Evolutionary conservation across 1,140 invertebrate species (phyloP).

Genomic region (Leptinotarsa texana): DNA sequence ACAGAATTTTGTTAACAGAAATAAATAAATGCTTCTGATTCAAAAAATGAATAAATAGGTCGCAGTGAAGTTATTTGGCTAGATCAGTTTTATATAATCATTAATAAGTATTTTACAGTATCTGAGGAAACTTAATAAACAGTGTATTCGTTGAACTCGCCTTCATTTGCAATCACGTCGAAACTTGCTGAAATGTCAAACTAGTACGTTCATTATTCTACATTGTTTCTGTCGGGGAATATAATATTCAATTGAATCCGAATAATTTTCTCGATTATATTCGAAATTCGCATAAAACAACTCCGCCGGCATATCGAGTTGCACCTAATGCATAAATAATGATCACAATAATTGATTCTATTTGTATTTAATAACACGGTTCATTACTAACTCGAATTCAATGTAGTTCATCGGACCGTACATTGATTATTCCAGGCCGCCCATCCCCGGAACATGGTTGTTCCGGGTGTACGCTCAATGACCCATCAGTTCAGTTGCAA

Average conservation of each 20-base stretch:
- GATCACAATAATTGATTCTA: conserved; percentile 16
- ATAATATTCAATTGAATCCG: not conserved
- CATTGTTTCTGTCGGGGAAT: not conserved
- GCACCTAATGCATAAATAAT: conserved; percentile 10
- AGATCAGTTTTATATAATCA: no score
- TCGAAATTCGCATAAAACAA: conserved; percentile 1
- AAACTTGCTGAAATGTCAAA: no score
- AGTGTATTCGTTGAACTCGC: no score
- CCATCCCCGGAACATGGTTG: conserved; percentile 14
- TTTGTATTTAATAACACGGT: conserved; percentile 25
- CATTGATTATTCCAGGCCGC: conserved; percentile 26
- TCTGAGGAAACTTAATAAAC: no score
- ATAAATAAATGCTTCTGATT: no score
- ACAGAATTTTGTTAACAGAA: no score
- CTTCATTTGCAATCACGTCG: no score
- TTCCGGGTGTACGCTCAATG: conserved; percentile 23
- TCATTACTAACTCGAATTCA: conserved; percentile 25
- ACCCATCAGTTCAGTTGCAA: conserved; percentile 13
- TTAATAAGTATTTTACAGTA: no score
- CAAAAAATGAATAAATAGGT: no score
- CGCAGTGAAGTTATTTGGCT: no score
- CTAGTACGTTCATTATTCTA: no score
- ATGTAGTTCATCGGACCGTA: conserved; percentile 16
- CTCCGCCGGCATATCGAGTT: not conserved
- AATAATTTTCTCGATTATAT: conserved; percentile 4